Evolutionary conservation across 2,113 vertebrate species (phyloP), one percentile per base, ranked within the genome.

Genomic region (Bombycilla garrulus): DNA sequence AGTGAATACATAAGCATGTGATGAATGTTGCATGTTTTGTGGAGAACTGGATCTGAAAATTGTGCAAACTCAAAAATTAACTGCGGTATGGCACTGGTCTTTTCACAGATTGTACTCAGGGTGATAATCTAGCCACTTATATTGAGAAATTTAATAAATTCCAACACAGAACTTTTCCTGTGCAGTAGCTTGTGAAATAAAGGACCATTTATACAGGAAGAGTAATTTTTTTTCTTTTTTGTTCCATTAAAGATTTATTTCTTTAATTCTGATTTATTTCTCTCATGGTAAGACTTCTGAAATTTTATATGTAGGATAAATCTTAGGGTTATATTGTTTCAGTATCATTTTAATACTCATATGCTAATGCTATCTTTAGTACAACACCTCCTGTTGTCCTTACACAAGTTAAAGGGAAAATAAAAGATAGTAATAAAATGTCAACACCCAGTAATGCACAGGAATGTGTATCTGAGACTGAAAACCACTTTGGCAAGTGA

Each of bases 81-180:
- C 11, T 48, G 5, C 72, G 7, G 3, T 45, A 65, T 7, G 2
- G 5, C 3, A 5, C 28, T 67, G 8, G 1, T 66, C 8, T 18
- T 64, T 76, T 72, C 38, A 47, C 26, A 69, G 16, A 47, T 10
- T 50, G 3, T 54, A 62, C 11, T 17, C 16, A 12, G 11, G 3
- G 6, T 61, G 5, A 17, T 35, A 88, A 70, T 6, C 10, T 33
- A 62, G 11, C 8, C 74, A 19, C 12, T 36, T 73, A 6, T 17
- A 40, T 19, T 45, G 13, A 88, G 36, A 65, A 6, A 76, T 38
- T 80, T 70, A 81, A 73, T 61, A 86, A 73, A 60, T 80, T 76
- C 36, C 29, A 45, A 35, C 7, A n/a, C 18, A 31, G 3, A 79
- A 23, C 67, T 71, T 79, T 85, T 24, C 12, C 29, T 60, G 19